A percentile compares a stretch with the other conserved stretches of the same genome.
These are phyloP conservation scores for Gorsachius goisagi DNA, from an alignment of 2,113 vertebrate genomes.

Conservation along the genomic window DNA sequence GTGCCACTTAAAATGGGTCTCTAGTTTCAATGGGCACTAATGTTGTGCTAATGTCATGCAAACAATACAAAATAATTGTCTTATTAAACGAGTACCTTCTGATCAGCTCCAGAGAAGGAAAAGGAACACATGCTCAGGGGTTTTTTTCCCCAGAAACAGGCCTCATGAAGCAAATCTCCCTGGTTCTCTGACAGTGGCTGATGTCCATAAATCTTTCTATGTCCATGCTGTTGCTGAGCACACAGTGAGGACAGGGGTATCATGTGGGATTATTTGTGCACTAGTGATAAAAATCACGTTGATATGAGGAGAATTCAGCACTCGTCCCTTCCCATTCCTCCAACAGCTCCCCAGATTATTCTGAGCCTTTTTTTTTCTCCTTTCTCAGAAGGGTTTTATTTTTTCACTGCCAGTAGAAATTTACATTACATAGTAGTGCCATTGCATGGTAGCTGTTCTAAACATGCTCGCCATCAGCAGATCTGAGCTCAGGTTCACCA, in stretches of 20 bases:
- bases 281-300: slow-evolving; percentile 44
- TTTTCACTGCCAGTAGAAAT: neutral
- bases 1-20: neutral
- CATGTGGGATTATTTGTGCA: slow-evolving; percentile 48
- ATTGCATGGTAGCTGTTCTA: neutral
- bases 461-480: neutral
- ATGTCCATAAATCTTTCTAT: slow-evolving; percentile 47
- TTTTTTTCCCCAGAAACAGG: neutral
- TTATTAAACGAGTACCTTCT: neutral
- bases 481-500: neutral
- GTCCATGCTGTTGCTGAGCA: slow-evolving; percentile 26
- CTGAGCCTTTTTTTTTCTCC: neutral
- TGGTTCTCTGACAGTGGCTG: neutral
- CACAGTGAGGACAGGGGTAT: slow-evolving; percentile 10
- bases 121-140: neutral
- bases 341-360: neutral
- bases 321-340: neutral
- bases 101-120: neutral
- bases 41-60: neutral
- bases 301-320: neutral
- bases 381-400: neutral
- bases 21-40: neutral
- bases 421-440: neutral
- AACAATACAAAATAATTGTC: slow-evolving; percentile 7
- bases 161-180: neutral